phyloP scores from a whole-genome alignment of 2,113 vertebrate species.

The Rhinoptilus africanus region DNA sequence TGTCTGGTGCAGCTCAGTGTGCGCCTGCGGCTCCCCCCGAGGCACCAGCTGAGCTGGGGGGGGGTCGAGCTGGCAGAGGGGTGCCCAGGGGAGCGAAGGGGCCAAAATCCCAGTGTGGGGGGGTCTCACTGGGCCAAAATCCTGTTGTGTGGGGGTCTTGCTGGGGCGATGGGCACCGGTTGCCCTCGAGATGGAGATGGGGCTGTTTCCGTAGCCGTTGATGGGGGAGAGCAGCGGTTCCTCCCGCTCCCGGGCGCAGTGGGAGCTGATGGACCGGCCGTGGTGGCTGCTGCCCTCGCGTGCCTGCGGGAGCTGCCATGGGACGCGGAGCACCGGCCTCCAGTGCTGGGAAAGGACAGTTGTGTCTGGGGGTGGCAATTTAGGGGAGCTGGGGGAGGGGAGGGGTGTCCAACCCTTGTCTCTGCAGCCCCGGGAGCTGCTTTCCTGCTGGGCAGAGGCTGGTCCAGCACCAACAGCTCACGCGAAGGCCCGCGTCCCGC shows the following conservation, averaged over 20 bases:
- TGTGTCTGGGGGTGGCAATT: neutral
- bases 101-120: neutral
- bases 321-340: too few species aligned
- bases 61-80: neutral
- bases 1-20: neutral
- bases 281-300: accelerated
- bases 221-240: neutral
- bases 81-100: neutral
- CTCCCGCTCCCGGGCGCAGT: neutral
- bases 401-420: neutral
- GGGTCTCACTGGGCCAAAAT: too few species aligned
- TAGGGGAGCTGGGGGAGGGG: neutral
- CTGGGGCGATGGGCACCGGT: neutral
- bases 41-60: neutral
- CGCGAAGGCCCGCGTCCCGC: neutral
- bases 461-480: neutral
- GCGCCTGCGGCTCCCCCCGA: neutral
- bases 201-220: neutral
- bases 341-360: accelerated
- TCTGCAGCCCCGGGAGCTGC: neutral
- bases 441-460: neutral
- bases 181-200: neutral
- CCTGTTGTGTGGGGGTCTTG: too few species aligned
- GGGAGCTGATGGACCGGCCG: neutral
- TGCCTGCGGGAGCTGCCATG: accelerated